phyloP scores from a whole-genome alignment of 1,140 invertebrate genomes.

The Tetragonula clypearis region DNA sequence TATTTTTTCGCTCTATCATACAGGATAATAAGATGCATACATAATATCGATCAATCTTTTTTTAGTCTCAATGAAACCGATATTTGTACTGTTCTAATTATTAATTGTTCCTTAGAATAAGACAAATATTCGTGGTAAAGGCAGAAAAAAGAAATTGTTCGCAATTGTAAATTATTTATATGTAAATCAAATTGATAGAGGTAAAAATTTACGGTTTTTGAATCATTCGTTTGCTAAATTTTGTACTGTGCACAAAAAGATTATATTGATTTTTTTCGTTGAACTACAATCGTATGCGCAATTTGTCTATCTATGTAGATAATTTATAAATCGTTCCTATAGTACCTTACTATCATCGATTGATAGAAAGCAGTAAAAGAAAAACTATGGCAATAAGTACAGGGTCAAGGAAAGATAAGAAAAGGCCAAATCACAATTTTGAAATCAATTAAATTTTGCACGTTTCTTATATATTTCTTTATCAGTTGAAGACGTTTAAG shows the following conservation, averaged over 20 bases:
- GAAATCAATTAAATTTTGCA: conserved; percentile 35
- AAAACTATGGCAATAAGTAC: conserved; percentile 50
- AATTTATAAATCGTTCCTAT: conserved; percentile 50
- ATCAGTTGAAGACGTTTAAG: not conserved
- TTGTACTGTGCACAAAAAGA: not conserved
- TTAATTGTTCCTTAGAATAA: not conserved
- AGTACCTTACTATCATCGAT: conserved; percentile 46
- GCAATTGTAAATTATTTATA: conserved; percentile 7
- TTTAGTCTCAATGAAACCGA: not conserved
- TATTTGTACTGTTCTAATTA: conserved; percentile 2
- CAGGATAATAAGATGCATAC: conserved; percentile 26
- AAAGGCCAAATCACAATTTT: conserved; percentile 27
- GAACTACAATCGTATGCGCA: conserved; percentile 20
- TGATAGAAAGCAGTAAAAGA: conserved; percentile 28
- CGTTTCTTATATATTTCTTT: conserved; percentile 31
- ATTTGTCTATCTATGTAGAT: conserved; percentile 43
- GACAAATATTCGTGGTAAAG: not conserved
- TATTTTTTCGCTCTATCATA: not conserved
- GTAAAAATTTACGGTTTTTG: not conserved
- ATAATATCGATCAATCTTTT: conserved; percentile 29
- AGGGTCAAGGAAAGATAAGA: conserved; percentile 54
- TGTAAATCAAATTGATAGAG: not conserved
- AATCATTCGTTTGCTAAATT: conserved; percentile 5
- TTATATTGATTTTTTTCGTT: conserved; percentile 1
- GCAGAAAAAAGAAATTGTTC: not conserved